Conservation (phyloP, 92 coral and sea anemone genomes). For the Zoanthus solanderi region DNA sequence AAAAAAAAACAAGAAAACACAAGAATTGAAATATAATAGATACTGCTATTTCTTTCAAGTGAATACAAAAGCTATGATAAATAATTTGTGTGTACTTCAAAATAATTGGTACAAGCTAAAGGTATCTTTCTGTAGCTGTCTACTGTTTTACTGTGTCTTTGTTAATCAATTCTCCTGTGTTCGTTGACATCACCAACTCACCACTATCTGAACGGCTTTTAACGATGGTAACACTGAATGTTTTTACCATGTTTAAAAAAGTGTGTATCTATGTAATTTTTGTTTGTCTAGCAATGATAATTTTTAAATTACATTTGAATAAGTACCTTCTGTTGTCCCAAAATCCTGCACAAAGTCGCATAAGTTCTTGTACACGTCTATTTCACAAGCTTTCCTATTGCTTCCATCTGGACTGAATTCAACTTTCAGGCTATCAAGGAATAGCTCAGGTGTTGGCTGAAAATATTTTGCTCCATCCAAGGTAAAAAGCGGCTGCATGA, state of each 20-base stretch:
- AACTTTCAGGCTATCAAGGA: conserved; percentile 66
- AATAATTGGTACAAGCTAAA: not conserved
- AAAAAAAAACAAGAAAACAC: no score
- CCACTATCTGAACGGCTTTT: not conserved
- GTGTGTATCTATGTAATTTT: no score
- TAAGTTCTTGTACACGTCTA: conserved; percentile 13
- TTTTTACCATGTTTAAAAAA: no score
- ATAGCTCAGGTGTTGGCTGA: conserved; percentile 61
- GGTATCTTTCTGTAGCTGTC: not conserved
- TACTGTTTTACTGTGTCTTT: not conserved
- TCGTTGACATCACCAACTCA: not conserved
- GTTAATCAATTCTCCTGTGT: not conserved
- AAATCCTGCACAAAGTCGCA: conserved; percentile 8
- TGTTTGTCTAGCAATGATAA: no score
- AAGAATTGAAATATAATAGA: no score
- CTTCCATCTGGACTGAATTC: conserved; percentile 72
- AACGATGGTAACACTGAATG: no score
- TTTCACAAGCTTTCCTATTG: conserved; percentile 52
- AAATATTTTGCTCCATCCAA: conserved; percentile 68
- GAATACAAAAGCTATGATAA: not conserved
- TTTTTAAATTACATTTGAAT: no score
- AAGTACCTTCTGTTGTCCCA: conserved; percentile 17
- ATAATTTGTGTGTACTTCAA: not conserved
- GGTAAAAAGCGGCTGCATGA: conserved; percentile 69
- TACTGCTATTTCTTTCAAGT: not conserved